These are phyloP conservation scores for Pimephales promelas DNA, from an alignment of 2,113 vertebrate species.

Conservation along the genomic window DNA sequence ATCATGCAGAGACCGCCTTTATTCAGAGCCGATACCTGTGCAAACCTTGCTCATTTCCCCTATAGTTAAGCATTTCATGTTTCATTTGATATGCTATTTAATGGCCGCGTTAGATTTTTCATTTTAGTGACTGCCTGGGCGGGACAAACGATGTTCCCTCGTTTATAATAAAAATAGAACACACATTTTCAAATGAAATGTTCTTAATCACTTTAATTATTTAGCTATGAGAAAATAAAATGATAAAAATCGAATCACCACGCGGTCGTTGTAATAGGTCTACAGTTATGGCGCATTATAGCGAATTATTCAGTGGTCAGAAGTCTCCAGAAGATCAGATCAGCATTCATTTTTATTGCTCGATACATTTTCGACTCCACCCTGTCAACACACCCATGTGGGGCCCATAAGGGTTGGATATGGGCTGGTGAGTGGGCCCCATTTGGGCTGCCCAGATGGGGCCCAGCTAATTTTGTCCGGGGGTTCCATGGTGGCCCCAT, in stretches of 20 bases:
- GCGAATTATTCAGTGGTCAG: background rate
- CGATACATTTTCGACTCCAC: background rate
- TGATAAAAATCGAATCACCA: background rate
- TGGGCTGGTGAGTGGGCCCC: too few species aligned
- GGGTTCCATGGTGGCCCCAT: too few species aligned
- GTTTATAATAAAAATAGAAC: background rate
- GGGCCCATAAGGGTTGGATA: too few species aligned
- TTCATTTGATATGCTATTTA: background rate
- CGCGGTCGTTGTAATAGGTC: background rate
- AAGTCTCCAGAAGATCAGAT: background rate
- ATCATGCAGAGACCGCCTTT: background rate
- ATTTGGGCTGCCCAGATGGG: too few species aligned
- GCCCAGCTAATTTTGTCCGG: too few species aligned
- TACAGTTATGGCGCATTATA: background rate
- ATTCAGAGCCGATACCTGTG: background rate
- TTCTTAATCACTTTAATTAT: background rate
- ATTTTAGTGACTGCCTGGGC: background rate
- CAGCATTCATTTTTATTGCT: background rate
- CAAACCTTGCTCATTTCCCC: background rate
- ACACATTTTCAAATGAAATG: background rate
- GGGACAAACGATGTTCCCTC: background rate
- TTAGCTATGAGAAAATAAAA: background rate
- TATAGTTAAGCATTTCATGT: background rate
- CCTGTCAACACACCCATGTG: too few species aligned
- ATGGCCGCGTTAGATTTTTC: background rate